These are phyloP conservation scores for Athene noctua DNA, from an alignment of 2,113 vertebrate genomes.

Conservation along the genomic window DNA sequence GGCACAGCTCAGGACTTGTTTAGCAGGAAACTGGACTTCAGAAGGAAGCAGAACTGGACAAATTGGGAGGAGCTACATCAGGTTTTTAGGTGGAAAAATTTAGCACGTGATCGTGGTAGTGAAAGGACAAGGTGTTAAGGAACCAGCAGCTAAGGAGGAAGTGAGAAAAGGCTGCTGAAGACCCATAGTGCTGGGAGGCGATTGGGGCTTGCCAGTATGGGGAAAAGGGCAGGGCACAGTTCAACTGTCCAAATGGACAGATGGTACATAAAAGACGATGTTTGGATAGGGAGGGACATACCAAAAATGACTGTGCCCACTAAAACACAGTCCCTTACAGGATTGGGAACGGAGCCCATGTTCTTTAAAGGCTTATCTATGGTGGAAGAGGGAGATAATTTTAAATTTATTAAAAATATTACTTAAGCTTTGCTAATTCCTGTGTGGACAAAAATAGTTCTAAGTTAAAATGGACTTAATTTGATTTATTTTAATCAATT, in stretches of 20 bases:
- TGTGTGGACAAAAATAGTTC: background rate
- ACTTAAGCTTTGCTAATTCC: background rate
- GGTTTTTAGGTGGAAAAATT: background rate
- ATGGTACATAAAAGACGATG: background rate
- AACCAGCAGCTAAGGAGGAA: background rate
- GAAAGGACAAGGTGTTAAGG: background rate
- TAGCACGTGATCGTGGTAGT: background rate
- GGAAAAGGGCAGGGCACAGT: background rate
- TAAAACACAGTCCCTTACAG: background rate
- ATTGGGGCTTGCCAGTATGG: background rate
- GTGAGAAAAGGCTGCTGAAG: background rate
- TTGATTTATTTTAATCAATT: background rate
- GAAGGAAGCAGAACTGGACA: background rate
- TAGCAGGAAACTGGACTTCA: background rate
- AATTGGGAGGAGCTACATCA: background rate
- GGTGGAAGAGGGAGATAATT: background rate
- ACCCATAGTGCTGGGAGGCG: rapidly evolving
- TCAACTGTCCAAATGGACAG: background rate
- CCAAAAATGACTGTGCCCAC: background rate
- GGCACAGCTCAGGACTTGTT: background rate
- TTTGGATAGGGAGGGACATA: background rate
- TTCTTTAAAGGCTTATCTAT: background rate
- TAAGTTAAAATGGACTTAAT: background rate
- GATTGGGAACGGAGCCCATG: background rate
- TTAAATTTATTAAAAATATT: background rate